phyloP scores from a whole-genome alignment of 2,888 invertebrate species.

The Neelides folsomi region DNA sequence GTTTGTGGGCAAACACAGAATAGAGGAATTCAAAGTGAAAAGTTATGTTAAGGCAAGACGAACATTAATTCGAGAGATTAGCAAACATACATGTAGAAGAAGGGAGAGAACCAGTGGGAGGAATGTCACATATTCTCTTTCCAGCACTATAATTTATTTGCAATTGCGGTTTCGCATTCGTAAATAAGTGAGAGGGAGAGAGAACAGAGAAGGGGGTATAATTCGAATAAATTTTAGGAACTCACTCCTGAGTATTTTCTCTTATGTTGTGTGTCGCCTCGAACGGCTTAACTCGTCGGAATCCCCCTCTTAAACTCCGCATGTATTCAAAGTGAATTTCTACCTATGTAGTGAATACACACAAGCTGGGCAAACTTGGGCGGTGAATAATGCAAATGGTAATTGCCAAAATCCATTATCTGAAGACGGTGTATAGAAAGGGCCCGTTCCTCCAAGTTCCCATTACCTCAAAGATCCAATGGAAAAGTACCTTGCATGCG shows the following conservation, averaged over 20 bases:
- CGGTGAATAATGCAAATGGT: slow-evolving; percentile 21
- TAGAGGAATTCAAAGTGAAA: slow-evolving; percentile 5
- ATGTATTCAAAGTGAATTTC: neutral
- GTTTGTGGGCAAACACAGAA: no score
- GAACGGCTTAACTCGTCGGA: neutral
- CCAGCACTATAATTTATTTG: slow-evolving; percentile 13
- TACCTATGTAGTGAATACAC: neutral
- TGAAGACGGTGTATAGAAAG: neutral
- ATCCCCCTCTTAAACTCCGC: no score
- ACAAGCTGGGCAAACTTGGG: slow-evolving; percentile 2
- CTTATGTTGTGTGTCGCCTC: neutral
- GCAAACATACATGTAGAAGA: slow-evolving; percentile 2
- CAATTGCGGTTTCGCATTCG: slow-evolving; percentile 9
- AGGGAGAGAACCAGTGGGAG: no score
- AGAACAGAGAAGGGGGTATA: slow-evolving; percentile 4
- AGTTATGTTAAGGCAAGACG: slow-evolving; percentile 8
- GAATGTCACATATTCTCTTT: no score
- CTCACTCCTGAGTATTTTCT: neutral
- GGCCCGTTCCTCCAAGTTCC: neutral
- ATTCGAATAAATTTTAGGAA: neutral
- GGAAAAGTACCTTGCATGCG: neutral
- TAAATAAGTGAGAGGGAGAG: neutral
- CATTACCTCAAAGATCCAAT: neutral
- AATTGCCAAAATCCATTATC: slow-evolving; percentile 29
- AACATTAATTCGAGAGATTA: slow-evolving; percentile 11